These are phyloP conservation scores for Coccyzus lansbergi DNA, from an alignment of 2,797 vertebrate genomes.

Conservation along the genomic window DNA sequence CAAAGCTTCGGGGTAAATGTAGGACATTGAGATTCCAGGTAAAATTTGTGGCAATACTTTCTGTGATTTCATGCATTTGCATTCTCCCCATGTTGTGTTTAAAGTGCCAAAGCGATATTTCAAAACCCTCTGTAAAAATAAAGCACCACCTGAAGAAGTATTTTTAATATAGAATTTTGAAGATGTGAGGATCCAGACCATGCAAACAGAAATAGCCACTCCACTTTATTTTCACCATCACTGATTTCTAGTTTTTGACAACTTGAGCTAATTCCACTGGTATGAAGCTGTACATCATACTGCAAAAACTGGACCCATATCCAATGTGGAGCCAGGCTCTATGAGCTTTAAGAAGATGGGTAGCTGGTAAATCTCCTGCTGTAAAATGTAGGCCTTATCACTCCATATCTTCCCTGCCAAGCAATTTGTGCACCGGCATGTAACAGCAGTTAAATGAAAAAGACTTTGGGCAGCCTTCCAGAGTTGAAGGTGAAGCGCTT, in stretches of 20 bases:
- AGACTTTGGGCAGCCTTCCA: not conserved
- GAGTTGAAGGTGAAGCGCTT: slow-evolving; percentile 12
- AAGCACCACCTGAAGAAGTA: not conserved
- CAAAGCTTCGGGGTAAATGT: not conserved
- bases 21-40: not conserved
- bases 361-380: slow-evolving; percentile 14
- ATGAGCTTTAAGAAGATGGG: not conserved
- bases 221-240: not conserved
- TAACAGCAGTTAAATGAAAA: slow-evolving; percentile 52
- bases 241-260: not conserved
- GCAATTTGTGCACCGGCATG: slow-evolving; percentile 48
- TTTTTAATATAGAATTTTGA: not conserved
- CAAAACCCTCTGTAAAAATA: not conserved
- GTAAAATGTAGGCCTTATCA: not conserved
- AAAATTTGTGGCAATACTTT: not conserved
- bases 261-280: not conserved
- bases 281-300: not conserved
- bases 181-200: not conserved
- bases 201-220: not conserved
- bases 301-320: not conserved
- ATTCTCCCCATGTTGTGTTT: not conserved
- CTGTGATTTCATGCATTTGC: not conserved
- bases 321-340: not conserved
- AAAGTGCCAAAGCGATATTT: not conserved
- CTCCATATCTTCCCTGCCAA: not conserved